Conservation (phyloP, 2,888 invertebrate genomes). For the Lepas anatifera region DNA sequence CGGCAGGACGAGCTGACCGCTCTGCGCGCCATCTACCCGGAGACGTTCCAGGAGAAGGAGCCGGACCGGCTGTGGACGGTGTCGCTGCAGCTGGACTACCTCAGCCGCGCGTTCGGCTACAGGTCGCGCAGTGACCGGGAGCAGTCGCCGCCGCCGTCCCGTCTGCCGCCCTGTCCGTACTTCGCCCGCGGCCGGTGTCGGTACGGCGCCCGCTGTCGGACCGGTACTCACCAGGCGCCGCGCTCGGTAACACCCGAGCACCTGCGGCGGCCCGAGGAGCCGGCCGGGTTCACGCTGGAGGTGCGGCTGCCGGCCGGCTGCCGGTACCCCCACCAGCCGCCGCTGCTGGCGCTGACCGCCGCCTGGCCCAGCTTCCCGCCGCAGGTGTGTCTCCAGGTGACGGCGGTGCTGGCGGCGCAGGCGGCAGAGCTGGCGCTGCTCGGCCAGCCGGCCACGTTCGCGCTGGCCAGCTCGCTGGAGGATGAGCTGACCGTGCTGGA, state of each 20-base stretch:
- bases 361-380: conserved; percentile 47
- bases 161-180: conserved; percentile 44
- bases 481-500: conserved; percentile 14
- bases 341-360: conserved; percentile 54
- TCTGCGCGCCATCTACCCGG: conserved; percentile 59
- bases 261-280: conserved; percentile 28
- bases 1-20: conserved; percentile 58
- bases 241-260: conserved; percentile 32
- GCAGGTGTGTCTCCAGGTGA: conserved; percentile 50
- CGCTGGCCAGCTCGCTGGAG: conserved; percentile 44
- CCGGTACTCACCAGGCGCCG: conserved; percentile 38
- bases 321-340: conserved; percentile 61
- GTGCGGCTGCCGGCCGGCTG: conserved; percentile 53
- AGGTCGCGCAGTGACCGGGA: not conserved
- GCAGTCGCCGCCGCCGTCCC: conserved; percentile 27
- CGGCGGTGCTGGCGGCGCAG: conserved; percentile 52
- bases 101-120: conserved; percentile 15
- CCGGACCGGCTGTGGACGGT: conserved; percentile 56
- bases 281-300: conserved; percentile 42
- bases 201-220: conserved; percentile 60
- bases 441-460: conserved; percentile 59
- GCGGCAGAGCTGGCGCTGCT: conserved; percentile 49
- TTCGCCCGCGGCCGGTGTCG: conserved; percentile 51
- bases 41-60: conserved; percentile 55
- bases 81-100: conserved; percentile 42